These are phyloP conservation scores for Heptranchias perlo DNA, from an alignment of 2,113 vertebrate species.

Conservation along the genomic window DNA sequence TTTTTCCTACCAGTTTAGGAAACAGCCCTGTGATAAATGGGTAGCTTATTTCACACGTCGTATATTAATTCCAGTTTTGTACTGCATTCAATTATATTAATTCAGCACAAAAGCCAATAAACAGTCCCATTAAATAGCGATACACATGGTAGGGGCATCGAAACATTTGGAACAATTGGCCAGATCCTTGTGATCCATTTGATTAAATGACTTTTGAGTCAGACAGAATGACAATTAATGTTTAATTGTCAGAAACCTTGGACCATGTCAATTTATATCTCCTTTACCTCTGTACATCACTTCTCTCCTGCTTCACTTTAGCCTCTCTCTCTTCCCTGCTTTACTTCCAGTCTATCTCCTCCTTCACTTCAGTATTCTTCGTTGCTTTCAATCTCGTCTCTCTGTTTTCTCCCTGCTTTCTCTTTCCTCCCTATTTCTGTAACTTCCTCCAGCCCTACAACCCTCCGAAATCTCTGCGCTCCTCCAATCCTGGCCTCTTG, in stretches of 20 bases:
- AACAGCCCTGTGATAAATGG: background rate
- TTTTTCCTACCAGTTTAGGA: background rate
- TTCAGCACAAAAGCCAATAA: background rate
- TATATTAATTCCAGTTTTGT: background rate
- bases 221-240: background rate
- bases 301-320: background rate
- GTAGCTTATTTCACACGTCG: background rate
- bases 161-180: background rate
- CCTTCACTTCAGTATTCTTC: background rate
- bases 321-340: background rate
- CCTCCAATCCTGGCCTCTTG: background rate
- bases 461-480: no score
- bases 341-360: background rate
- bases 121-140: background rate
- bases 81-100: background rate
- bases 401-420: background rate
- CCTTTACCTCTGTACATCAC: background rate
- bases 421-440: background rate
- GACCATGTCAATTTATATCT: background rate
- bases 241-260: background rate
- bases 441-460: background rate
- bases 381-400: background rate
- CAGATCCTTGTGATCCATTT: background rate
- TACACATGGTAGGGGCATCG: background rate
- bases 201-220: background rate